Percentiles rank a stretch among this genome's conserved stretches.
These are phyloP conservation scores for Erpornis zantholeuca DNA, from an alignment of 2,113 vertebrate genomes.

Conservation along the genomic window DNA sequence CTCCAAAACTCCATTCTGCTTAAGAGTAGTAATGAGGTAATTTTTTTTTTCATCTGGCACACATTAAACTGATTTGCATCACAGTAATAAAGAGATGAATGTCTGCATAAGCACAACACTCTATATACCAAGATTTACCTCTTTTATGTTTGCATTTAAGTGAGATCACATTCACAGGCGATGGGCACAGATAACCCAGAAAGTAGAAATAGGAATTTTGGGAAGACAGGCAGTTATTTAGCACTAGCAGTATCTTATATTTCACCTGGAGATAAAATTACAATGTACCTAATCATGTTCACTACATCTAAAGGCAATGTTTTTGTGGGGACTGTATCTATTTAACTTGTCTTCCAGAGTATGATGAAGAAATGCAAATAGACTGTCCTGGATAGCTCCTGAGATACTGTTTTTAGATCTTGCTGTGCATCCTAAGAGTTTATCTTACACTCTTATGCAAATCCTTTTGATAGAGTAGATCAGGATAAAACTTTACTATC, in stretches of 20 bases:
- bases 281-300: conserved; percentile 3
- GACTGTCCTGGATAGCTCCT: neutral
- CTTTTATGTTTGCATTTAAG: neutral
- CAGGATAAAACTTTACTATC: neutral
- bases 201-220: conserved; percentile 9
- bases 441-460: neutral
- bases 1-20: neutral
- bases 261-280: conserved; percentile 45
- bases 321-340: neutral
- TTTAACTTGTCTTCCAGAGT: neutral
- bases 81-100: neutral
- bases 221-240: neutral
- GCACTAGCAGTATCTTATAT: neutral
- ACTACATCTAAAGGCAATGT: conserved; percentile 21
- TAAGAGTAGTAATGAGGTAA: neutral
- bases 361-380: neutral
- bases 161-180: neutral
- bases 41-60: neutral
- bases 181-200: neutral
- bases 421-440: neutral
- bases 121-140: neutral
- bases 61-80: neutral
- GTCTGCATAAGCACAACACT: neutral
- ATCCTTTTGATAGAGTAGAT: neutral
- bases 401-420: neutral